These are phyloP conservation scores for Sinocyclocheilus rhinocerous DNA, from an alignment of 2,113 vertebrate species.

Conservation along the genomic window DNA sequence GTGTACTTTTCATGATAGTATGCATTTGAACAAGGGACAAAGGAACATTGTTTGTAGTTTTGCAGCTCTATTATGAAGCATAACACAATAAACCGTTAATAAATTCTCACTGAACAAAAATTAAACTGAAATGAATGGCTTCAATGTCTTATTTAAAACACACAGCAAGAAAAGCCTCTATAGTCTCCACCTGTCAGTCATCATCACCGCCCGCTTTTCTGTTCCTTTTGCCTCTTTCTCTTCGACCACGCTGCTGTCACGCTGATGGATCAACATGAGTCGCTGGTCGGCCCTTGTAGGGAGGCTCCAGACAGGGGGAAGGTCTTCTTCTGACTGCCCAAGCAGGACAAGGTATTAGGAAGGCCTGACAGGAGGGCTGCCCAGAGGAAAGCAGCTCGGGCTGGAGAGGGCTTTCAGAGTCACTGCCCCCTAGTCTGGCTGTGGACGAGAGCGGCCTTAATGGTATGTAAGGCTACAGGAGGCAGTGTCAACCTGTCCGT, in stretches of 20 bases:
- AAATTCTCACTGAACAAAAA: neutral
- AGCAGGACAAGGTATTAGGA: constrained; percentile 25
- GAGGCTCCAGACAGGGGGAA: constrained; percentile 7
- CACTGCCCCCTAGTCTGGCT: constrained; percentile 20
- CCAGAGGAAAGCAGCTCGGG: constrained; percentile 57
- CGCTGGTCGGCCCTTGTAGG: neutral
- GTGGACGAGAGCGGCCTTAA: neutral
- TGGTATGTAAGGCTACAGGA: constrained; percentile 17
- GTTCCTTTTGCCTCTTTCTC: neutral
- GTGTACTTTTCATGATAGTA: constrained; percentile 32
- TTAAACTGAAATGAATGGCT: neutral
- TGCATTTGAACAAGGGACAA: neutral
- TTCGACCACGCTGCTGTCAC: constrained; percentile 7
- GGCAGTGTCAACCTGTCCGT: constrained; percentile 27
- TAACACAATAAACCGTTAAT: neutral
- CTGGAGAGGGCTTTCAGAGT: constrained; percentile 45
- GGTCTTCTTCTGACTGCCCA: constrained; percentile 35
- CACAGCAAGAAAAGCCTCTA: neutral
- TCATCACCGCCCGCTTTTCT: neutral
- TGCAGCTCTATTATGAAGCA: neutral
- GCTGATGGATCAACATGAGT: constrained; percentile 25
- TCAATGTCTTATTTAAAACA: neutral
- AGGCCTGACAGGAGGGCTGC: constrained; percentile 57
- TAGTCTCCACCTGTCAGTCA: constrained; percentile 1
- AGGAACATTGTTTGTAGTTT: neutral